Conservation (phyloP, 2,113 vertebrate species). For the Neodon shergylaensis region DNA sequence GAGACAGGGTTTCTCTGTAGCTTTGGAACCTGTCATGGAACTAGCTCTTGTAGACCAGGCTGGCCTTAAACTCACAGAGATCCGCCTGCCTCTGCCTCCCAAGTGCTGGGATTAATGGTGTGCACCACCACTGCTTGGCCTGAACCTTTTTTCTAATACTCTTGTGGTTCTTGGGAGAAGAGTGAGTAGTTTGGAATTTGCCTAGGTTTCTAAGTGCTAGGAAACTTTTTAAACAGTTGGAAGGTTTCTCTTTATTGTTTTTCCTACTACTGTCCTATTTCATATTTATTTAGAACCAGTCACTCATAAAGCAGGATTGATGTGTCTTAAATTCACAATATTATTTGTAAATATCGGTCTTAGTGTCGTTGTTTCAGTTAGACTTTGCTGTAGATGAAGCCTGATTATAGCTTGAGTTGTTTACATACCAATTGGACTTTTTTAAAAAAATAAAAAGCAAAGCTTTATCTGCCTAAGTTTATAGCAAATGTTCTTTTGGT, state of each 20-base stretch:
- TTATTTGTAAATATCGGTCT: background rate
- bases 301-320: background rate
- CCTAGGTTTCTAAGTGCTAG: background rate
- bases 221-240: constrained; percentile 27
- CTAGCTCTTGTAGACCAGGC: too few species aligned
- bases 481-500: constrained; percentile 38
- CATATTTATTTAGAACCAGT: background rate
- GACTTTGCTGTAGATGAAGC: background rate
- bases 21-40: too few species aligned
- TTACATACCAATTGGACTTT: background rate
- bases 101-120: too few species aligned
- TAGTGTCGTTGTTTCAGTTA: background rate
- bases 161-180: background rate
- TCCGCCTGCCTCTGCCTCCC: too few species aligned
- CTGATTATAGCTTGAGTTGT: background rate
- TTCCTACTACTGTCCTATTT: background rate
- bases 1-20: too few species aligned
- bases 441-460: background rate
- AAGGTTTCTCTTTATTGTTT: background rate
- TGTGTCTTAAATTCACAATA: background rate
- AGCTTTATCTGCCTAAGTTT: constrained; percentile 11
- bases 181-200: constrained; percentile 5
- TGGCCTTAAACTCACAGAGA: too few species aligned
- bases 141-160: too few species aligned
- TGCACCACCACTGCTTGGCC: too few species aligned